Percentiles rank a stretch among this genome's conserved stretches.
Conservation (phyloP, 1,140 invertebrate genomes). For the Drosophila nikananu region DNA sequence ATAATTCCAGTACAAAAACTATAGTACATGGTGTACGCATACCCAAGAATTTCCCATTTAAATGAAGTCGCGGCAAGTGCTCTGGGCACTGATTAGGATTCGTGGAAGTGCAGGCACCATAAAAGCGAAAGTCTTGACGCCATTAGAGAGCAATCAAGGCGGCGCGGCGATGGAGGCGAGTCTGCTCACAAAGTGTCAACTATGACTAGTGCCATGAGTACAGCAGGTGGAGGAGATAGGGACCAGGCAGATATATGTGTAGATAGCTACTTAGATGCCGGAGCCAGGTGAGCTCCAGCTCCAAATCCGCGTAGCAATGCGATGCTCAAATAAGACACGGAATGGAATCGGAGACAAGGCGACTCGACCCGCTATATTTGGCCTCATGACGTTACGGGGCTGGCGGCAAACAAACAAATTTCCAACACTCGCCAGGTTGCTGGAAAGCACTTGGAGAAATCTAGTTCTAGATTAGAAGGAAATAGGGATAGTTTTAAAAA, state of each 20-base stretch:
- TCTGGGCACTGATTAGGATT: slow-evolving; percentile 66
- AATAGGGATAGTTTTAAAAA: too few relatives aligned
- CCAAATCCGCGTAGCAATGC: slow-evolving; percentile 23
- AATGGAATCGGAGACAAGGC: slow-evolving; percentile 48
- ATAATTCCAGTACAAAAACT: slow-evolving; percentile 16
- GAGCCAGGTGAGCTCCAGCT: slow-evolving; percentile 19
- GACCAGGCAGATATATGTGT: slow-evolving; percentile 26
- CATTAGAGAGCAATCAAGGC: slow-evolving; percentile 72
- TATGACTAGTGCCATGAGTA: slow-evolving; percentile 79
- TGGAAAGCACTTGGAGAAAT: slow-evolving; percentile 14
- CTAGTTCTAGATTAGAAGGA: not conserved
- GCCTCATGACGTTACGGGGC: slow-evolving; percentile 40
- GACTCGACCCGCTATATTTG: slow-evolving; percentile 34
- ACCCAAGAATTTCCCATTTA: slow-evolving; percentile 39
- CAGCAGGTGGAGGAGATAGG: slow-evolving; percentile 42
- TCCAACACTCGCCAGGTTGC: slow-evolving; percentile 44
- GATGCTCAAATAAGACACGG: slow-evolving; percentile 55
- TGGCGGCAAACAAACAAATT: slow-evolving; percentile 56
- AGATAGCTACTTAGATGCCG: slow-evolving; percentile 16
- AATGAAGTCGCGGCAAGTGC: slow-evolving; percentile 62
- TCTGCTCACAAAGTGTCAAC: slow-evolving; percentile 74
- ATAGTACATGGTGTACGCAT: slow-evolving; percentile 19
- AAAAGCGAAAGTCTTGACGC: slow-evolving; percentile 83
- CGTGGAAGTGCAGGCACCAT: slow-evolving; percentile 73
- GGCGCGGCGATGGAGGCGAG: not conserved